phyloP scores from a whole-genome alignment of 2,797 vertebrate genomes.

The Hemitrygon akajei region DNA sequence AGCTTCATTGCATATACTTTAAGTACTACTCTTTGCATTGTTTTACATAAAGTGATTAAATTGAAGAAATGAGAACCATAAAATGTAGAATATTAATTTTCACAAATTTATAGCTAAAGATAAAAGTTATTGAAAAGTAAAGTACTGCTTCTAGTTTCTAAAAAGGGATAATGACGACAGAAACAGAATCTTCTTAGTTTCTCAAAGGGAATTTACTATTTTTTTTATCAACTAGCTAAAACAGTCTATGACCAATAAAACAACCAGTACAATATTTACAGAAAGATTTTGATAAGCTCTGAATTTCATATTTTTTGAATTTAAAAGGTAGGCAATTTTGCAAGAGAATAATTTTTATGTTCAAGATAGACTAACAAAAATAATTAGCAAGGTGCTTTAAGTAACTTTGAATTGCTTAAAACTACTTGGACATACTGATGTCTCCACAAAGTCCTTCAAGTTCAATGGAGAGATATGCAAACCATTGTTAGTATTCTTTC shows the following conservation, averaged over 20 bases:
- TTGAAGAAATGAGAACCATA: neutral
- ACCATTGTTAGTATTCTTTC: too few species aligned
- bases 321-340: neutral
- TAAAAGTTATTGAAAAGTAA: neutral
- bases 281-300: neutral
- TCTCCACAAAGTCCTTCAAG: too few species aligned
- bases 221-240: neutral
- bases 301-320: neutral
- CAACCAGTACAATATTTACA: neutral
- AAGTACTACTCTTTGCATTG: too few species aligned
- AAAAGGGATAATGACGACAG: neutral
- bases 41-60: neutral
- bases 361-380: neutral
- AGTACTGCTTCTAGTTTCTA: neutral
- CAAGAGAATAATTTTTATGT: neutral
- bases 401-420: neutral
- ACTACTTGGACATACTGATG: neutral
- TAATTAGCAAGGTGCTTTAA: neutral
- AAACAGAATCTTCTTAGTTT: neutral
- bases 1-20: too few species aligned
- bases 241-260: neutral
- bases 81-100: neutral
- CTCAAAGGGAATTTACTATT: neutral
- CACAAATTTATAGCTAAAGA: neutral
- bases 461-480: too few species aligned